Conservation (phyloP, 2,888 invertebrate genomes). For the Tillus elongatus region DNA sequence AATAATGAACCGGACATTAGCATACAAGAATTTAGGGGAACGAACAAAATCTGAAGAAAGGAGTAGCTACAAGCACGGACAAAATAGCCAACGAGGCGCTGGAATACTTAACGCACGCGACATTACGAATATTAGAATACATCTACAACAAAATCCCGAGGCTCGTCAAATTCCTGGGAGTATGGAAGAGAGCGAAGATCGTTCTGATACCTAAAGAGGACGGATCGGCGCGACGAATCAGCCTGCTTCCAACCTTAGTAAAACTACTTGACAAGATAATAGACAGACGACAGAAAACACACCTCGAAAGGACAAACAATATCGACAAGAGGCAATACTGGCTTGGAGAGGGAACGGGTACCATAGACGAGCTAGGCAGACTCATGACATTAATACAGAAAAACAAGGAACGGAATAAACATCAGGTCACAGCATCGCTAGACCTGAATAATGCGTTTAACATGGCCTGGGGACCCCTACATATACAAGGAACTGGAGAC, state of each 20-base stretch:
- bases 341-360: conserved; percentile 6
- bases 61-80: conserved; percentile 2
- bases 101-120: neutral
- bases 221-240: conserved; percentile 5
- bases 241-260: conserved; percentile 8
- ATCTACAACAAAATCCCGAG: neutral
- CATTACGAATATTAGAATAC: conserved; percentile 2
- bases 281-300: conserved; percentile 1
- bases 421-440: conserved; percentile 1
- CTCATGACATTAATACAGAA: neutral
- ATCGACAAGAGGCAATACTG: conserved; percentile 7
- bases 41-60: conserved; percentile 6
- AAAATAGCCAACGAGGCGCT: conserved; percentile 9
- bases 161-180: conserved; percentile 1
- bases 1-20: conserved; percentile 3
- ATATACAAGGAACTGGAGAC: neutral
- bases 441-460: conserved; percentile 11
- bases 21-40: neutral
- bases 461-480: conserved; percentile 5
- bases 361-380: conserved; percentile 4
- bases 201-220: conserved; percentile 9
- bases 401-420: neutral
- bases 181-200: conserved; percentile 9
- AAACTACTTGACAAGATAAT: conserved; percentile 9
- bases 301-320: neutral